Evolutionary conservation across 2,888 invertebrate genomes (phyloP), one percentile per base, ranked within the genome.

Genomic region (Branchipolynoe longqiensis): DNA sequence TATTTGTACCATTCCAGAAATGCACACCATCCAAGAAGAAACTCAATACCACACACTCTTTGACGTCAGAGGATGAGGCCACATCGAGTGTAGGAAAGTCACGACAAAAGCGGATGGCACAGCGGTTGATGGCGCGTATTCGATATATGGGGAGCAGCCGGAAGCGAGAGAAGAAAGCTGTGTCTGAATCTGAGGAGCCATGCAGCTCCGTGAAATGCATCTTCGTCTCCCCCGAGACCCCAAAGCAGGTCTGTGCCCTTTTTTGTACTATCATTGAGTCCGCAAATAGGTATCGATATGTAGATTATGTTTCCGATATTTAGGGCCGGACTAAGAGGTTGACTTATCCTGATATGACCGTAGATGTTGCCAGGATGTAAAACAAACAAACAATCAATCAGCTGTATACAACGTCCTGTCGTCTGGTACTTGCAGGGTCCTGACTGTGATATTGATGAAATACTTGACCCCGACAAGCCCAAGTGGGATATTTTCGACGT

Each of bases 401-500:
- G 8, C 48, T 48, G 48, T 48, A 48, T 48, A 8, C 48, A 12
- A 48, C 48, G n/a, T n/a, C n/a, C n/a, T n/a, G 22, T 2, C 28
- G 18, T 73, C 1, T 25, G 25, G 3, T 41, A n/a, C 40, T 73
- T 33, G n/a, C 12, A 78, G 78, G 78, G 78, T 22, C 41, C 78
- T 18, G 48, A 78, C 78, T 78, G 78, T 54, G 54, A 78, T 54
- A 78, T 78, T 12, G 78, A 78, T 0, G 78, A 78, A 33, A 78
- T 78, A 6, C 78, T 78, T 8, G 78, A 78, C 78, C 78, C 78
- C 14, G 78, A 1, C 12, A 41, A 48, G 18, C 41, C 78, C 48
- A 78, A 78, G 54, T 78, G 78, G 78, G 78, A 78, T 28, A 78
- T 78, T 28, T 78, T 78, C 33, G 78, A 78, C 48, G 48, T 48